These are phyloP conservation scores for Amblyraja radiata DNA, from an alignment of 2,797 vertebrate genomes.

Conservation along the genomic window DNA sequence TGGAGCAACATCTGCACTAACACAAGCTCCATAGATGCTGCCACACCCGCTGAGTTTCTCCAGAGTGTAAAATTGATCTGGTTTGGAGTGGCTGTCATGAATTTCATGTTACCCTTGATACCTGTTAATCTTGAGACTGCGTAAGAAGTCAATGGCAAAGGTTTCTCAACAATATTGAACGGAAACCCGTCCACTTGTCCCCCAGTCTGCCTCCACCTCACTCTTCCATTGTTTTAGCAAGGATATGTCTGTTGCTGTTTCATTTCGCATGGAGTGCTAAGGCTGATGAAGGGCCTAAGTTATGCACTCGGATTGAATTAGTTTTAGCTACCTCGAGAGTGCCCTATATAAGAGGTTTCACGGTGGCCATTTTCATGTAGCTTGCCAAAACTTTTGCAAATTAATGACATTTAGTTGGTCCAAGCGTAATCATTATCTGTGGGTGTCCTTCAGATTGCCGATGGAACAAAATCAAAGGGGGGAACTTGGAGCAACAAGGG, in stretches of 20 bases:
- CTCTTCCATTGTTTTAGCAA: neutral
- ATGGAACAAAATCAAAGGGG: too few species aligned
- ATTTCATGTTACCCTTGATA: neutral
- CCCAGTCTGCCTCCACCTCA: neutral
- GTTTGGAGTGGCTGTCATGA: neutral
- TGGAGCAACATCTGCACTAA: too few species aligned
- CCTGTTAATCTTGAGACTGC: neutral
- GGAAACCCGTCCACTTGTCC: neutral
- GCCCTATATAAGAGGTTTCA: neutral
- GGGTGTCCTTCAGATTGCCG: too few species aligned
- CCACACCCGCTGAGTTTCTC: too few species aligned
- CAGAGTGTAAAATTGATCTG: too few species aligned
- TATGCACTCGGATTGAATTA: neutral
- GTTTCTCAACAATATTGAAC: neutral
- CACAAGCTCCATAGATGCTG: too few species aligned
- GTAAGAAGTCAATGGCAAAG: neutral
- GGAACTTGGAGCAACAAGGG: too few species aligned
- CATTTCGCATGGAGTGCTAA: neutral
- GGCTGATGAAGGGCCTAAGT: neutral
- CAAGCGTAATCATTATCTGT: too few species aligned
- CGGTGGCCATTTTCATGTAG: neutral
- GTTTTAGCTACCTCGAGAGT: neutral
- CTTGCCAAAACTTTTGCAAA: too few species aligned
- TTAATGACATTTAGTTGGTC: too few species aligned
- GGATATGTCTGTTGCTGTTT: neutral